Base-by-base conservation (phyloP, 2,113 vertebrate species). In the Hoplias malabaricus region DNA sequence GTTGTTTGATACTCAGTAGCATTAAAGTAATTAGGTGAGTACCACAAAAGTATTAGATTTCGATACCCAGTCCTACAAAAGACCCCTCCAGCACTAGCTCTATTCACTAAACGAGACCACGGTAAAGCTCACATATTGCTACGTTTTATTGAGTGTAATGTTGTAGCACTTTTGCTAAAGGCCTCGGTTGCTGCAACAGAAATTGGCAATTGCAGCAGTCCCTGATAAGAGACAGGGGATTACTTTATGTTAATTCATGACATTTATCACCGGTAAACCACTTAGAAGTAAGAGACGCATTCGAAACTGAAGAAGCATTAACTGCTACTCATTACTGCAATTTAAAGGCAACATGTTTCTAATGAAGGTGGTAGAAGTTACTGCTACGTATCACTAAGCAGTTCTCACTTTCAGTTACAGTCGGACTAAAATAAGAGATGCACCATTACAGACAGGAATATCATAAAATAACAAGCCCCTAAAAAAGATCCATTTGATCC, bases 391-490 rank as follows among this genome's bases (percentile, higher is more conserved):
- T 43, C 29, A 33, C 33, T 23, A 63, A 43, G 14, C 5, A 65
- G 4, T 40, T 69, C n/a, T 13, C 13, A 9, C 5, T 12, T 53
- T 40, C 10, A 62, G 23, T 69, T 42, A 80, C 29, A 75, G n/a
- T 34, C 12, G 42, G 36, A 12, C 11, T 53, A 13, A 34, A 56
- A 34, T 53, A 54, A 21, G 8, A 25, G 42, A 59, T 71, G 0
- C 43, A 16, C 7, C 36, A 31, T 7, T 5, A 42, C 10, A 63
- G 5, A 16, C 4, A 33, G 6, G 67, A 68, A 77, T 53, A 46
- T 27, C 1, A 50, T 69, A 69, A 69, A 69, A 48, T 69, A 69
- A 27, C 62, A 66, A n/a, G 50, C 42, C 43, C 31, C 33, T 34
- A 1, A 61, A 40, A 11, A 48, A 12, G n/a, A n/a, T n/a, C n/a